Evolutionary conservation across 2,888 invertebrate genomes (phyloP), one percentile per base, ranked within the genome.

Genomic region (Phymatocera aterrima): DNA sequence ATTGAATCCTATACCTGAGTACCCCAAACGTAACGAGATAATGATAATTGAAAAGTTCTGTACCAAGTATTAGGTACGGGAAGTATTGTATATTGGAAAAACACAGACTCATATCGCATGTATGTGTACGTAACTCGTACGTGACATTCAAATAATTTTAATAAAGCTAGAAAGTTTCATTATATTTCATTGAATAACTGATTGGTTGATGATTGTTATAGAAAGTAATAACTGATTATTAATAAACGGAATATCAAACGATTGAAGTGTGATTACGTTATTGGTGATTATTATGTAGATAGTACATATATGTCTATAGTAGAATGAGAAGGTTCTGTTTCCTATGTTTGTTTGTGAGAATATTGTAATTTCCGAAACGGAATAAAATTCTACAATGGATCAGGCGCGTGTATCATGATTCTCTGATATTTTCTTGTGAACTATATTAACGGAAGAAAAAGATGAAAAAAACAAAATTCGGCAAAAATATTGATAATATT

Each of bases 81-180:
- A n/a, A n/a, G n/a, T n/a, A n/a, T n/a, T n/a, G n/a, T n/a, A n/a
- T n/a, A n/a, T n/a, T n/a, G n/a, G n/a, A 72, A 51, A 18, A 51
- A 72, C 51, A 75, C 54, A 57, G 60, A 75, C 75, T 57, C 75
- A 75, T 75, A 75, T 75, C 75, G n/a, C n/a, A n/a, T n/a, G n/a
- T n/a, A n/a, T n/a, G n/a, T 65, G 40, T 57, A 72, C 51, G 34
- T 28, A 64, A 64, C 64, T 64, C 37, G 34, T 64, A 64, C 61
- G 61, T 64, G n/a, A 64, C 61, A 64, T 64, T 64, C 34, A 68
- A 68, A 34, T n/a, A 18, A n/a, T 68, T 54, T 15, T 28, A 28
- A 12, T 57, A 28, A 57, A n/a, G n/a, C n/a, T 68, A 68, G 68
- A 46, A 43, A 28, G 46, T 68, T 68, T 46, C 15, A 64, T 51